phyloP scores from a whole-genome alignment of 2,797 vertebrate genomes.

The Sus cebifrons region DNA sequence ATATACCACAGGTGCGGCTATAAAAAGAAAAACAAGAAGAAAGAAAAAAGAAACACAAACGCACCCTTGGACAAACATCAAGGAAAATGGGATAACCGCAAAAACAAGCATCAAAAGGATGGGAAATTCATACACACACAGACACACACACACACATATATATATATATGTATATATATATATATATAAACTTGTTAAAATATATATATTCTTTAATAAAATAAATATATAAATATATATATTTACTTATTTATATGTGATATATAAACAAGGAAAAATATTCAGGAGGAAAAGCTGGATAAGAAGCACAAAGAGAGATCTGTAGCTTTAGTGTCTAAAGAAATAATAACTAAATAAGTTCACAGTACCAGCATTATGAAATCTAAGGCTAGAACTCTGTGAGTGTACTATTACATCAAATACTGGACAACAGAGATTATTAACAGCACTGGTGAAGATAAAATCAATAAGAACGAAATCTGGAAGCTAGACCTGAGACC shows the following conservation, averaged over 20 bases:
- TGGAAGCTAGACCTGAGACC: background rate
- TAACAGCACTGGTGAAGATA: background rate
- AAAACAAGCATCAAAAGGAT: background rate
- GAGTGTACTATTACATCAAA: background rate
- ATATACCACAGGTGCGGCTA: no score
- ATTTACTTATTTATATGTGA: background rate
- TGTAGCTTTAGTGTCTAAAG: background rate
- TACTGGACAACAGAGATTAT: background rate
- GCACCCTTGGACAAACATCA: background rate
- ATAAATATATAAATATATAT: no score
- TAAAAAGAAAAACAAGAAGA: no score
- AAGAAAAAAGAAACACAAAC: no score
- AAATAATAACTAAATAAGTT: background rate
- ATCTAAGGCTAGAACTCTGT: background rate
- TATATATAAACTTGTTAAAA: no score
- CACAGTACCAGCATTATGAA: background rate
- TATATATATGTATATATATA: no score
- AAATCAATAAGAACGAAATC: constrained; percentile 33
- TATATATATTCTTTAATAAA: no score
- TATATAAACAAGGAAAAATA: background rate
- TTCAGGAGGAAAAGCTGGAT: background rate
- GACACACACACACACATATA: no score
- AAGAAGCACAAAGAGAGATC: background rate
- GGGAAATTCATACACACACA: no score
- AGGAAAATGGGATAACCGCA: background rate